phyloP scores from a whole-genome alignment of 2,888 invertebrate genomes.

The Odontocolon sp. region DNA sequence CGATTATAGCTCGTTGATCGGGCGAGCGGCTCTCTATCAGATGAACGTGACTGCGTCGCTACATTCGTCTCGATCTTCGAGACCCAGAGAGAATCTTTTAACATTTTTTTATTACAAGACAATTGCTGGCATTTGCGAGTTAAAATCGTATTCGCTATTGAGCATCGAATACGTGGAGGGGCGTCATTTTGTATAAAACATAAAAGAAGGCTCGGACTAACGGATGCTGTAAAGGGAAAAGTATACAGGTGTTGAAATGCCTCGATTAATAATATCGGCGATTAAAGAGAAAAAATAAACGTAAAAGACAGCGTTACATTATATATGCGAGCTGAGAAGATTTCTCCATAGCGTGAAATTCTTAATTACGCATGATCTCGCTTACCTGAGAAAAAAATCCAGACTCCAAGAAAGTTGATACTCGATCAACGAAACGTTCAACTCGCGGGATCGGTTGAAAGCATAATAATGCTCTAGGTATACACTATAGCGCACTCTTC shows the following conservation, averaged over 20 bases:
- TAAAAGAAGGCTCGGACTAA: not conserved
- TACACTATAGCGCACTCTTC: not conserved
- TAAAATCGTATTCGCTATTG: not conserved
- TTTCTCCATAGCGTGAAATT: not conserved
- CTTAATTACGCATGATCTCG: not conserved
- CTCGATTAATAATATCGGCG: not conserved
- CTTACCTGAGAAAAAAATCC: slow-evolving; percentile 3
- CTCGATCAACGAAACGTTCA: slow-evolving; percentile 37
- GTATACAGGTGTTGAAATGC: not conserved
- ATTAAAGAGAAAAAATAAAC: not conserved
- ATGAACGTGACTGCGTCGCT: slow-evolving; percentile 38
- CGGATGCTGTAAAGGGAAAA: not conserved
- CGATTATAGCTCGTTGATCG: slow-evolving; percentile 32
- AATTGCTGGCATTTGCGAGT: not conserved
- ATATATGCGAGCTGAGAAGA: not conserved
- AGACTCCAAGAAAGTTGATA: slow-evolving; percentile 24
- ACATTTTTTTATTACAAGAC: not conserved
- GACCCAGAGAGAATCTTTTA: not conserved
- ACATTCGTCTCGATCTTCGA: slow-evolving; percentile 19
- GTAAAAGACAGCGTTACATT: not conserved
- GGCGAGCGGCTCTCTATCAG: slow-evolving; percentile 23
- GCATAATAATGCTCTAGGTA: slow-evolving; percentile 30
- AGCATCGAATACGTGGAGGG: not conserved
- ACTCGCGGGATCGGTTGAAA: slow-evolving; percentile 41
- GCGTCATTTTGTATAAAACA: not conserved